These are phyloP conservation scores for Tragulus kanchil DNA, from an alignment of 2,113 vertebrate species.

Conservation along the genomic window DNA sequence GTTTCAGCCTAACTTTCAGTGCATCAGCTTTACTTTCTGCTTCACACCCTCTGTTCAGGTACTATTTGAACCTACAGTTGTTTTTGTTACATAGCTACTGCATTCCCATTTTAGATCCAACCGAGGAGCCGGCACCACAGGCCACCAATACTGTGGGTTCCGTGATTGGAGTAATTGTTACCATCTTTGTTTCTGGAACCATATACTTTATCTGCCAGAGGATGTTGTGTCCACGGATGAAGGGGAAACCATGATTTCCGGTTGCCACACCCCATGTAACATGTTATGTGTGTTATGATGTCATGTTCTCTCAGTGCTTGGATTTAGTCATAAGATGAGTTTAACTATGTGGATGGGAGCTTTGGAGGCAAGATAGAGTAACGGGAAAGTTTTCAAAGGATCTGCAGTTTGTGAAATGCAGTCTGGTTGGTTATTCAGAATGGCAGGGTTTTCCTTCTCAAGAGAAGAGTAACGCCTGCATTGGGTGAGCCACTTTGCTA, in stretches of 20 bases:
- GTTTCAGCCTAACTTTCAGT: neutral
- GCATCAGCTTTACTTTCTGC: neutral
- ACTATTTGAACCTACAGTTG: neutral
- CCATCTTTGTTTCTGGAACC: conserved; percentile 95
- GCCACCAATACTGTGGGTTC: conserved; percentile 96
- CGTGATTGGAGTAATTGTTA: conserved; percentile 96
- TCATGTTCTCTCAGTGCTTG: neutral
- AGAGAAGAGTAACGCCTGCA: neutral
- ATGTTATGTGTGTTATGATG: neutral
- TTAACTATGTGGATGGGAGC: neutral
- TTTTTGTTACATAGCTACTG: neutral
- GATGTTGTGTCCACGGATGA: conserved; percentile 97
- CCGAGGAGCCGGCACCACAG: conserved; percentile 94
- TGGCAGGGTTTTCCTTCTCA: conserved; percentile 22
- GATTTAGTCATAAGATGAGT: neutral
- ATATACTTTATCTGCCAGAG: conserved; percentile 98
- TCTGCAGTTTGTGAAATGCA: neutral
- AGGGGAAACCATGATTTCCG: conserved; percentile 97
- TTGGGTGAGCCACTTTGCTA: neutral
- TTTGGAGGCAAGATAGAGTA: neutral
- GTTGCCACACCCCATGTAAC: no score
- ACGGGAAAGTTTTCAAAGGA: neutral
- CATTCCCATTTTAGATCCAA: conserved; percentile 90
- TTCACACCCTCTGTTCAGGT: neutral
- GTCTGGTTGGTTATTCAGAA: neutral